Evolutionary conservation across 2,797 vertebrate species (phyloP).

Genomic region (Manis crassicaudata): DNA sequence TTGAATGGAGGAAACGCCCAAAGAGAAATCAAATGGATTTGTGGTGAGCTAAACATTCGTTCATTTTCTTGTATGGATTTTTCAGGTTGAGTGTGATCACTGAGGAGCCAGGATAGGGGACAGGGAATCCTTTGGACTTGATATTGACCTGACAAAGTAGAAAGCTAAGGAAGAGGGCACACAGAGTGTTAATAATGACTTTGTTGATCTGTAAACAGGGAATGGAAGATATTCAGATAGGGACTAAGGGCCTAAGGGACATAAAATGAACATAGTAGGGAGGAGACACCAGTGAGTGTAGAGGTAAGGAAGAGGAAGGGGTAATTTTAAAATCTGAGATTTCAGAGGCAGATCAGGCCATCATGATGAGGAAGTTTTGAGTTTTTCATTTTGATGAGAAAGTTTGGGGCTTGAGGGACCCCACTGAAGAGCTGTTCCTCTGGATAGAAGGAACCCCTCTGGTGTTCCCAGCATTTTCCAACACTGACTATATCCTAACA

Average conservation of each 20-base stretch:
- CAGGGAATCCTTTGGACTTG: neutral
- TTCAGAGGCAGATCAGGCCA: neutral
- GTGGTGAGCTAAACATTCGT: neutral
- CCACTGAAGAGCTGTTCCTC: neutral
- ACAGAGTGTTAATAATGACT: neutral
- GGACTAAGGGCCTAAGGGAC: neutral
- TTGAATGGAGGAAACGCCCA: neutral
- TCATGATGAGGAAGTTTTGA: neutral
- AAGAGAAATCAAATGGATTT: neutral
- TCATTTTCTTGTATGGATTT: neutral
- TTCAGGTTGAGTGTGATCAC: neutral
- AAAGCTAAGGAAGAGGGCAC: neutral
- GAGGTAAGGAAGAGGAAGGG: neutral
- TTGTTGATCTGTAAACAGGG: neutral
- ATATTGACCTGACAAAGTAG: neutral
- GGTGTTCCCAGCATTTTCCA: neutral
- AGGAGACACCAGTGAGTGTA: neutral
- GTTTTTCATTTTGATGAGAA: neutral
- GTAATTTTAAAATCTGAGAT: neutral
- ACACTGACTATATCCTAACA: neutral
- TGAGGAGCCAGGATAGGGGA: neutral
- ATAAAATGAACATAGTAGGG: too few species aligned
- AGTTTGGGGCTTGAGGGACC: neutral
- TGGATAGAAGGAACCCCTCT: neutral
- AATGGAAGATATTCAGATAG: neutral